A percentile compares a stretch with the other conserved stretches of the same genome.
These are phyloP conservation scores for Sceloporus undulatus DNA, from an alignment of 2,113 vertebrate genomes.

Conservation along the genomic window DNA sequence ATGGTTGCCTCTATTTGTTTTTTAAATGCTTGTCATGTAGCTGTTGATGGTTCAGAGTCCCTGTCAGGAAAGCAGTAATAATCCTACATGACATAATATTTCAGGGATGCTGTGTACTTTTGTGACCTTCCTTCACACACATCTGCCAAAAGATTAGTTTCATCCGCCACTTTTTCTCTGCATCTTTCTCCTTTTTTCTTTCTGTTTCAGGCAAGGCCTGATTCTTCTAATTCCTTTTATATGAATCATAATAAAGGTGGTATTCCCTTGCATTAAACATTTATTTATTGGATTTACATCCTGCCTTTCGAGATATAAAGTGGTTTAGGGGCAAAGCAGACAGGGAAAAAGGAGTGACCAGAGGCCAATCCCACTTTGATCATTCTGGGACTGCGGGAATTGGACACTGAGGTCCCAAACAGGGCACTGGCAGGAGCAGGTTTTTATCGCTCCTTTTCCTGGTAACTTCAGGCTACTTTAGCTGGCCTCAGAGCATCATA, in stretches of 20 bases:
- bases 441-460: too few relatives aligned
- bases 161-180: neutral
- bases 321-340: too few relatives aligned
- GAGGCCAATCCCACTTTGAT: too few relatives aligned
- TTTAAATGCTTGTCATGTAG: neutral
- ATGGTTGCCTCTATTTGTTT: neutral
- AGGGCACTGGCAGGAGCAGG: too few relatives aligned
- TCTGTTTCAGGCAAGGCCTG: neutral
- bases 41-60: neutral
- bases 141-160: neutral
- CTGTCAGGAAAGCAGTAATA: neutral
- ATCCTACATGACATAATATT: neutral
- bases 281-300: too few relatives aligned
- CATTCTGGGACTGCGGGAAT: too few relatives aligned
- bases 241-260: too few relatives aligned
- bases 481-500: too few relatives aligned
- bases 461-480: too few relatives aligned
- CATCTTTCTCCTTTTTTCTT: neutral
- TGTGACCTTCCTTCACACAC: neutral
- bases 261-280: neutral
- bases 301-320: too few relatives aligned
- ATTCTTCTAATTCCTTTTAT: neutral
- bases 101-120: neutral
- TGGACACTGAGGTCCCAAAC: too few relatives aligned
- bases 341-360: too few relatives aligned